Percentiles rank a stretch among this genome's conserved stretches.
Evolutionary conservation across 2,888 invertebrate species (phyloP).

Genomic region (Branchinecta sandiegonensis): DNA sequence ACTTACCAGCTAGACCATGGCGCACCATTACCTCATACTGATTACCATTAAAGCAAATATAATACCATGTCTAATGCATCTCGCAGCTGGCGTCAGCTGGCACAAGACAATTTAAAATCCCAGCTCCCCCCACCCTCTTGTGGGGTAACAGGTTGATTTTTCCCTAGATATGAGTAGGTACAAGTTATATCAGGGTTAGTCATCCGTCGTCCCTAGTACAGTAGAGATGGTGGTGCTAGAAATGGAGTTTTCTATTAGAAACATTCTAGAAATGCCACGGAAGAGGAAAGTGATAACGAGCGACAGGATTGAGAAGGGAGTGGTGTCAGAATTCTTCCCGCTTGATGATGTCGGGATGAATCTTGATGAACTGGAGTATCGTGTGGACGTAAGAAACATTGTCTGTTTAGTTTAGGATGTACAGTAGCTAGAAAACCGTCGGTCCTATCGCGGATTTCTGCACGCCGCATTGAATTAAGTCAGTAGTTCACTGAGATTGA

Average conservation of each 20-base stretch:
- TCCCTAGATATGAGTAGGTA: background rate
- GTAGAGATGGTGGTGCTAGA: background rate
- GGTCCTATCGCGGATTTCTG: too few relatives aligned
- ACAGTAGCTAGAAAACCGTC: too few relatives aligned
- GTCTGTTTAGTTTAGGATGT: too few relatives aligned
- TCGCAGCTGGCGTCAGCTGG: slow-evolving; percentile 13
- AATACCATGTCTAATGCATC: background rate
- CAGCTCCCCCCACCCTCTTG: slow-evolving; percentile 8
- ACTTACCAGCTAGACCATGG: too few relatives aligned
- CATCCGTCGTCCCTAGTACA: background rate
- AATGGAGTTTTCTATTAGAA: slow-evolving; percentile 11
- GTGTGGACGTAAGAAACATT: too few relatives aligned
- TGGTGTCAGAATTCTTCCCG: background rate
- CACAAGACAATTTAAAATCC: background rate
- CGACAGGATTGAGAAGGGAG: background rate
- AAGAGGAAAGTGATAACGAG: background rate
- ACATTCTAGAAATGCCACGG: background rate
- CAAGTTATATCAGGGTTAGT: slow-evolving; percentile 4
- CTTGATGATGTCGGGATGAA: background rate
- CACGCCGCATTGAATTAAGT: too few relatives aligned
- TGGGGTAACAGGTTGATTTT: slow-evolving; percentile 5
- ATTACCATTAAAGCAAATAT: slow-evolving; percentile 15
- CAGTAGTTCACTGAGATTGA: too few relatives aligned
- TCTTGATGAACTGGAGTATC: too few relatives aligned
- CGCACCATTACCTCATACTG: too few relatives aligned